phyloP scores from a whole-genome alignment of 2,113 vertebrate species.

The Lanius collurio region DNA sequence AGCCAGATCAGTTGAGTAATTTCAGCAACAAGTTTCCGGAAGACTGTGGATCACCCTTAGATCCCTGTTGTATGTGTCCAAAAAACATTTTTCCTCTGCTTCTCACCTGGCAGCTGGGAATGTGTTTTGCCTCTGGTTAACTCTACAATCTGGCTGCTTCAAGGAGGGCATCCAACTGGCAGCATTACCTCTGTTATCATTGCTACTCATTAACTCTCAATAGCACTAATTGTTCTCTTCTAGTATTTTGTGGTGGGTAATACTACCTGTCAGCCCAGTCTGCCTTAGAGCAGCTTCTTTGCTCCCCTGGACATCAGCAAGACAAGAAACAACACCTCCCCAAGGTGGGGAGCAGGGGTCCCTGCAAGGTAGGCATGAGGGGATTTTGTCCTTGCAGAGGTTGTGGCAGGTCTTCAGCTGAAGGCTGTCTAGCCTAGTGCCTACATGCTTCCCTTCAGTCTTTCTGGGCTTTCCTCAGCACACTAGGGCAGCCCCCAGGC shows the following conservation, averaged over 20 bases:
- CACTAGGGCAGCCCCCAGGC: not conserved
- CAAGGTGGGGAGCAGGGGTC: not conserved
- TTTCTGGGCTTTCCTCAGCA: not conserved
- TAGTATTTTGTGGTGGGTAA: not conserved
- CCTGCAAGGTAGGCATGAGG: not conserved
- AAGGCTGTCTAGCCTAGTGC: not conserved
- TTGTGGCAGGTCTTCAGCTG: not conserved
- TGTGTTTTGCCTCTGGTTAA: not conserved
- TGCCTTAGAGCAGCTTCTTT: not conserved
- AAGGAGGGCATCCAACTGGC: not conserved
- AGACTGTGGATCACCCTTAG: not conserved
- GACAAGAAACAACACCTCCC: not conserved
- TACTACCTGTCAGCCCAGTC: not conserved
- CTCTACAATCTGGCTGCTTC: not conserved
- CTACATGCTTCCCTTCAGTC: not conserved
- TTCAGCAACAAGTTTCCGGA: not conserved
- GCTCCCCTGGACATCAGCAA: fast-evolving
- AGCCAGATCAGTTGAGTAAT: not conserved
- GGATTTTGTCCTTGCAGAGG: not conserved
- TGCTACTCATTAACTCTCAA: not conserved
- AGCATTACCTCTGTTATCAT: not conserved
- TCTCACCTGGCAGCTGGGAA: not conserved
- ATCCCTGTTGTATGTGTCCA: not conserved
- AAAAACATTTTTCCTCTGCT: not conserved
- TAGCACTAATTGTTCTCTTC: not conserved